Evolutionary conservation across 2,797 vertebrate genomes (phyloP), one percentile per base, ranked within the genome.

Genomic region (Alosa sapidissima): DNA sequence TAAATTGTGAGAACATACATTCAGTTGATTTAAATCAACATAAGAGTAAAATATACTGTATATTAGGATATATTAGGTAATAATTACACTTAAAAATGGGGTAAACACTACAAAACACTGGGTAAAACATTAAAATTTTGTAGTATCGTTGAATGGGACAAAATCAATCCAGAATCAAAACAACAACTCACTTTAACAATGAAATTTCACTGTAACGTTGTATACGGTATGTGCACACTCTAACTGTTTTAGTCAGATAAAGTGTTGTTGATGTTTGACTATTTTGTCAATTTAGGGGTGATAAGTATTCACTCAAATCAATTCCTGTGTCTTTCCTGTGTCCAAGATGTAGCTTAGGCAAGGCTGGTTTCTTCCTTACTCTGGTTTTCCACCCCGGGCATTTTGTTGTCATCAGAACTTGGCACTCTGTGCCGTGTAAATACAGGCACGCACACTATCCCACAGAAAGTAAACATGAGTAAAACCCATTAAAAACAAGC

Each of bases 311-410:
- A 65, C 2, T 75, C 19, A 78, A 78, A 13, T 60, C 36, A 62
- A 51, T 33, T 85, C 54, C 83, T 87, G 2, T 81, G 47, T 86
- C 19, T 81, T 65, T 51, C 49, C 82, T 75, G 48, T 81, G 55
- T 81, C 7, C 72, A 51, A 85, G 41, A 84, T 51, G 82, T 84
- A 82, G 82, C 84, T 62, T 2, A 52, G 58, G 49, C 6, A 48
- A 48, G 82, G 72, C 72, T 78, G 41, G 19, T 78, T 78, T 75
- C 84, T 24, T 28, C 14, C 65, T 58, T 83, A 48, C 87, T 85
- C 82, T 89, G 81, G 51, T 87, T 91, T 93, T 92, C 89, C 89
- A 88, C 14, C 81, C 14, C 82, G 83, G 81, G 16, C 58, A 85
- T 85, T 85, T 87, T 88, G 85, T 55, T 85, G 75, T 68, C 41